Conservation (phyloP, 2,797 vertebrate species). For the Pelochelys cantorii region DNA sequence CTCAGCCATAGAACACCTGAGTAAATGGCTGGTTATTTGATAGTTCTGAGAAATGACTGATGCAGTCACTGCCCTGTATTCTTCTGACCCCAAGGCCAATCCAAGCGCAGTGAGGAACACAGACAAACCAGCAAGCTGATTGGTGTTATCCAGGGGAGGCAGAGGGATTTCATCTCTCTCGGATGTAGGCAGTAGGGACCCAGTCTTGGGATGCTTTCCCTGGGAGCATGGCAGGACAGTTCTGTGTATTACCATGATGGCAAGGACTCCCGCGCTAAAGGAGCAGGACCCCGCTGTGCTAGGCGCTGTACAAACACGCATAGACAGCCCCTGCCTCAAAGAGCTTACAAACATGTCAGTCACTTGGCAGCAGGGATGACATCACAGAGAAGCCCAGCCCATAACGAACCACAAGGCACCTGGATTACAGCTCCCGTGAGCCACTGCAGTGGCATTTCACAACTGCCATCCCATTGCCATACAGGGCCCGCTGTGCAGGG, state of each 20-base stretch:
- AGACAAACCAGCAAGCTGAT: neutral
- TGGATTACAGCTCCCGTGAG: neutral
- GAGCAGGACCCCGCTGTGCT: neutral
- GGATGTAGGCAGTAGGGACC: rapidly evolving
- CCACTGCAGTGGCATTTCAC: neutral
- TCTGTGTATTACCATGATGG: neutral
- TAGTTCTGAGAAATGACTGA: neutral
- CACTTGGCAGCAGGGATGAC: too few relatives aligned
- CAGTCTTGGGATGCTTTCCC: rapidly evolving
- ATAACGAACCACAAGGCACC: neutral
- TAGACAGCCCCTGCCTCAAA: neutral
- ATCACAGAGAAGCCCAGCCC: too few relatives aligned
- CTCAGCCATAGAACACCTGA: neutral
- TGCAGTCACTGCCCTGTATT: rapidly evolving
- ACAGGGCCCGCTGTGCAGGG: neutral
- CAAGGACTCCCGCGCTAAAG: neutral
- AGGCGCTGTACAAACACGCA: neutral
- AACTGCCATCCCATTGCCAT: neutral
- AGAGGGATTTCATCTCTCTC: neutral
- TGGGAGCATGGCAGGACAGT: neutral
- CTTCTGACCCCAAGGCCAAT: neutral
- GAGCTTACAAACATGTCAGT: too few relatives aligned
- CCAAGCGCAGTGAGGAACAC: rapidly evolving
- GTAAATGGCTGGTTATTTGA: neutral
- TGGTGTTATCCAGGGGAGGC: rapidly evolving